Conservation (phyloP, 1,140 invertebrate genomes). For the Drosophila sp. region DNA sequence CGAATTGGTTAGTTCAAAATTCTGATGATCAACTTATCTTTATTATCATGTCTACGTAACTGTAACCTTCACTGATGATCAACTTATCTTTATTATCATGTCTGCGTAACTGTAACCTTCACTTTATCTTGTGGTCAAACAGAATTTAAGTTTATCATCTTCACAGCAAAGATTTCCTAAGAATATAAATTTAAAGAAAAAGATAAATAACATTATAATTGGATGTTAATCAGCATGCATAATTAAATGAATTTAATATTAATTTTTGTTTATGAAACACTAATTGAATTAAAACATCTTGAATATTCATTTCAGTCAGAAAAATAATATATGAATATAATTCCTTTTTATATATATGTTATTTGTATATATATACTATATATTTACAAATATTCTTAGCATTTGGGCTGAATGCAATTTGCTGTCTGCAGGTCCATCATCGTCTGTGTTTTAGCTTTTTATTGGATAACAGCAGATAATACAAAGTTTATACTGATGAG, state of each 20-base stretch:
- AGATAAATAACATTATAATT: conserved; percentile 27
- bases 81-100: too few relatives aligned
- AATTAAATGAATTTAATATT: conserved; percentile 17
- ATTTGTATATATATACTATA: too few relatives aligned
- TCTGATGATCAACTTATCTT: too few relatives aligned
- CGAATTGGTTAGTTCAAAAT: too few relatives aligned
- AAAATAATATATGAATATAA: background rate
- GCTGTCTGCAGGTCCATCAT: conserved; percentile 22
- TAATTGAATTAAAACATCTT: conserved; percentile 26
- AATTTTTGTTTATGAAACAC: conserved; percentile 7
- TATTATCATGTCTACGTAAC: background rate
- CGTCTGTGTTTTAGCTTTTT: conserved; percentile 20
- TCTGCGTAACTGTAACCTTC: background rate
- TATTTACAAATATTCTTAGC: background rate
- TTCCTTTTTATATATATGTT: too few relatives aligned
- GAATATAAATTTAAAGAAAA: conserved; percentile 16
- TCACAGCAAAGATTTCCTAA: background rate
- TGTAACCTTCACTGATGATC: background rate
- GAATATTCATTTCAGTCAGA: background rate
- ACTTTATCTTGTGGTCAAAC: background rate
- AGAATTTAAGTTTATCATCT: background rate
- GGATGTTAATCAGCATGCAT: conserved; percentile 2
- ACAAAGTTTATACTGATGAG: conserved; percentile 51
- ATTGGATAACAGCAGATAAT: conserved; percentile 27
- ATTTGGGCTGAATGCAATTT: conserved; percentile 12